Conservation (phyloP, 2,797 vertebrate species). For the Sebastes wilsoni region DNA sequence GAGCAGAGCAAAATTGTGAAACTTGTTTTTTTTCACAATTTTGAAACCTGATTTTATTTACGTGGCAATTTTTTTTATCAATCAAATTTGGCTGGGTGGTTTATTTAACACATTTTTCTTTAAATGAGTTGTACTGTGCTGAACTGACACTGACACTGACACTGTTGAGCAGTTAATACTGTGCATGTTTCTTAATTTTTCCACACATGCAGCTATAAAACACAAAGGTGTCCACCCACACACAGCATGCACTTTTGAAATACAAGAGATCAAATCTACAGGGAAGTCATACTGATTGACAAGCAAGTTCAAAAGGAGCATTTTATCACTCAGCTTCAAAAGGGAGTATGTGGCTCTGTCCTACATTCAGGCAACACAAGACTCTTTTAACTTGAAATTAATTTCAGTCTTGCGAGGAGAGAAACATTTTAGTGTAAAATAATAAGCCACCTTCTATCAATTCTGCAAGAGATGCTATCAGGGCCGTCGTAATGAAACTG, state of each 20-base stretch:
- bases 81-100: neutral
- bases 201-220: slow-evolving; percentile 27
- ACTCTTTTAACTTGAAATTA: slow-evolving; percentile 70
- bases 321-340: slow-evolving; percentile 72
- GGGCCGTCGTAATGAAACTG: slow-evolving; percentile 69
- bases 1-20: too few species aligned
- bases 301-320: slow-evolving; percentile 59
- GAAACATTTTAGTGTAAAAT: slow-evolving; percentile 65
- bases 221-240: slow-evolving; percentile 59
- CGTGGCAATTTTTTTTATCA: neutral
- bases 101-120: neutral
- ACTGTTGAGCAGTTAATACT: slow-evolving; percentile 2
- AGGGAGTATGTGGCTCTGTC: slow-evolving; percentile 31
- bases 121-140: neutral
- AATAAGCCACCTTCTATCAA: slow-evolving; percentile 64
- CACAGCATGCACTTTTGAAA: slow-evolving; percentile 53
- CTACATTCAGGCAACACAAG: slow-evolving; percentile 26
- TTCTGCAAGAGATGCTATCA: slow-evolving; percentile 67
- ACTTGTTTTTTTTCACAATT: too few species aligned
- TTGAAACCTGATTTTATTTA: too few species aligned
- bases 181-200: slow-evolving; percentile 15
- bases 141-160: neutral
- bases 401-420: slow-evolving; percentile 56
- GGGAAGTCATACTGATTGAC: slow-evolving; percentile 66
- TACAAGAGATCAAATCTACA: slow-evolving; percentile 54